A percentile compares a stretch with the other conserved stretches of the same genome.
phyloP scores from a whole-genome alignment of 2,113 vertebrate genomes.

The Hippolais icterina region DNA sequence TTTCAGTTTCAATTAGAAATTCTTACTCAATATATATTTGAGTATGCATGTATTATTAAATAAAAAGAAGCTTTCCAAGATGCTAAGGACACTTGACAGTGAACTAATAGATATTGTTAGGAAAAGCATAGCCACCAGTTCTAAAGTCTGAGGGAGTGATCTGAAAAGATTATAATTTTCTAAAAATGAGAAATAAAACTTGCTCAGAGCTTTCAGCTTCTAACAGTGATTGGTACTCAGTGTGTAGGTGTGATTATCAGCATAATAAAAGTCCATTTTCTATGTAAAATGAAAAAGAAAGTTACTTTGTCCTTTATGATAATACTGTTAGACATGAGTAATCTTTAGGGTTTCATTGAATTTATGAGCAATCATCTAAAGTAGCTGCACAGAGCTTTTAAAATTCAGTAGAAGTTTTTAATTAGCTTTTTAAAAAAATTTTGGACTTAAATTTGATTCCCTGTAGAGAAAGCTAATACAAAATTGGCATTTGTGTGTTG shows the following conservation, averaged over 20 bases:
- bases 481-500: not conserved
- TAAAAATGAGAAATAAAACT: not conserved
- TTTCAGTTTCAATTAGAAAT: not conserved
- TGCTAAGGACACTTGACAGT: not conserved
- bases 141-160: not conserved
- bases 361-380: constrained; percentile 18
- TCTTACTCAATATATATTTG: not conserved
- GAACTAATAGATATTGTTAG: not conserved
- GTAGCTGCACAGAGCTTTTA: not conserved
- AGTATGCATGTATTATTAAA: not conserved
- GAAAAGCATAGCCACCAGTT: not conserved
- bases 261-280: constrained; percentile 46
- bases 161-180: not conserved
- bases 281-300: not conserved
- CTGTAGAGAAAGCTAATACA: not conserved
- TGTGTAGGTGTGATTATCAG: constrained; percentile 21
- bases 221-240: not conserved
- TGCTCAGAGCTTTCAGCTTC: not conserved
- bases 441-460: not conserved
- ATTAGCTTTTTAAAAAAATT: not conserved
- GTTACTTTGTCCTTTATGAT: constrained; percentile 11
- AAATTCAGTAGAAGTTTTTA: not conserved
- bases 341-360: constrained; percentile 12
- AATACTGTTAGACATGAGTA: not conserved
- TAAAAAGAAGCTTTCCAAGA: not conserved